A percentile compares a stretch with the other conserved stretches of the same genome.
These are phyloP conservation scores for Cantharis rustica DNA, from an alignment of 2,888 invertebrate species.

Conservation along the genomic window DNA sequence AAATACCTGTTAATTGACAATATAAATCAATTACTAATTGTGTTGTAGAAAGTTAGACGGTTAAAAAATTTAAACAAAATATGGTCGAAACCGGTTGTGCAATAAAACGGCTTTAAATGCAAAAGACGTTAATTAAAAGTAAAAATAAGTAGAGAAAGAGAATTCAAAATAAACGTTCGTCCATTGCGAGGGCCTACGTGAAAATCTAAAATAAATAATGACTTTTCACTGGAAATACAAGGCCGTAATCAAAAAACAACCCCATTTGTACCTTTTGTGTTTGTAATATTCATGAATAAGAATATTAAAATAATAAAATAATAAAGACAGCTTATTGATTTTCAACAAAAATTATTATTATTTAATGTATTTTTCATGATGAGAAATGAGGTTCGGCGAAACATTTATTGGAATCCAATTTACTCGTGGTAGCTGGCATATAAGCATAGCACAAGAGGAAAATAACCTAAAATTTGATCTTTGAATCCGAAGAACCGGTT, in stretches of 20 bases:
- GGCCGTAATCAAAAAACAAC: not conserved
- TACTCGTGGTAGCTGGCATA: not conserved
- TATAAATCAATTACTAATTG: conserved; percentile 4
- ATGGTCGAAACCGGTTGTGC: not conserved
- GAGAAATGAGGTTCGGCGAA: not conserved
- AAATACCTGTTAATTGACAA: conserved; percentile 1
- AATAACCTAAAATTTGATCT: not conserved
- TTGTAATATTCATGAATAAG: not conserved
- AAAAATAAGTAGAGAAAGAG: not conserved
- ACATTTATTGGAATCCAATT: not conserved
- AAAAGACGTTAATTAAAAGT: not conserved
- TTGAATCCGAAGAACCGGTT: not conserved
- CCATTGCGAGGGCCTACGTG: not conserved
- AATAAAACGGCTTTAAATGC: not conserved
- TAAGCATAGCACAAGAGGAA: not conserved
- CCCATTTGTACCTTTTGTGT: not conserved
- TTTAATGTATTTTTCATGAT: not conserved
- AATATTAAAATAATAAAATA: not conserved
- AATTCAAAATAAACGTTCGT: not conserved
- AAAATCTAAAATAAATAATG: not conserved
- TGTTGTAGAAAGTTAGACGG: conserved; percentile 1
- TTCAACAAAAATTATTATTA: not conserved
- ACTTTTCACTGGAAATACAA: not conserved
- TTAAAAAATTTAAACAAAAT: not conserved
- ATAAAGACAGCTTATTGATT: not conserved